phyloP scores from a whole-genome alignment of 2,888 invertebrate genomes.

The Zele albiditarsus region DNA sequence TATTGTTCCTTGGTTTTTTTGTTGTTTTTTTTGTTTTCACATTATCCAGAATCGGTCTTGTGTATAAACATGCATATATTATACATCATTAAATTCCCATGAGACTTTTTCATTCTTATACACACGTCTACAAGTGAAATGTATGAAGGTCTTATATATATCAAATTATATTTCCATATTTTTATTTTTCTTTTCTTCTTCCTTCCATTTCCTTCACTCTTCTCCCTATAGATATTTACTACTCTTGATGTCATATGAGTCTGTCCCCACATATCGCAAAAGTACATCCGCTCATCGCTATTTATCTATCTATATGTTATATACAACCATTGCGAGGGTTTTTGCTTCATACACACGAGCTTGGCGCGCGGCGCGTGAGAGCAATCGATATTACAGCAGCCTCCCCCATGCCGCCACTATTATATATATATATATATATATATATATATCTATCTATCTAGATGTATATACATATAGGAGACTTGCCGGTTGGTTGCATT shows the following conservation, averaged over 20 bases:
- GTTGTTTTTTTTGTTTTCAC: conserved; percentile 37
- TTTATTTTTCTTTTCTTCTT: background rate
- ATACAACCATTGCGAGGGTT: conserved; percentile 23
- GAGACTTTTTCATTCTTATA: conserved; percentile 13
- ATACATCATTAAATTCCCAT: conserved; percentile 42
- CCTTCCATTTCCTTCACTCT: conserved; percentile 6
- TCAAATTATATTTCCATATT: background rate
- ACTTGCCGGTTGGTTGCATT: conserved; percentile 30
- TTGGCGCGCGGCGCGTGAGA: conserved; percentile 25
- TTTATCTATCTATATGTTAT: conserved; percentile 15
- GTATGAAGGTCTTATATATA: background rate
- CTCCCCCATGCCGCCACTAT: background rate
- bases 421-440: background rate
- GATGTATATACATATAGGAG: conserved; percentile 4
- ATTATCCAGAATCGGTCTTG: conserved; percentile 33
- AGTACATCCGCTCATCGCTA: conserved; percentile 21
- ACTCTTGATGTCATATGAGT: conserved; percentile 22
- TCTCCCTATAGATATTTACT: background rate
- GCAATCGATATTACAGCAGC: conserved; percentile 40
- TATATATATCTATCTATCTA: background rate
- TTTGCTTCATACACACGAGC: background rate
- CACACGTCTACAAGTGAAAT: background rate
- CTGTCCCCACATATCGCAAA: conserved; percentile 21
- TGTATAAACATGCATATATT: conserved; percentile 45
- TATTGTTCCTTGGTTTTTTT: background rate